Base-by-base conservation (phyloP, 2,113 vertebrate species). In the Aepyceros melampus region DNA sequence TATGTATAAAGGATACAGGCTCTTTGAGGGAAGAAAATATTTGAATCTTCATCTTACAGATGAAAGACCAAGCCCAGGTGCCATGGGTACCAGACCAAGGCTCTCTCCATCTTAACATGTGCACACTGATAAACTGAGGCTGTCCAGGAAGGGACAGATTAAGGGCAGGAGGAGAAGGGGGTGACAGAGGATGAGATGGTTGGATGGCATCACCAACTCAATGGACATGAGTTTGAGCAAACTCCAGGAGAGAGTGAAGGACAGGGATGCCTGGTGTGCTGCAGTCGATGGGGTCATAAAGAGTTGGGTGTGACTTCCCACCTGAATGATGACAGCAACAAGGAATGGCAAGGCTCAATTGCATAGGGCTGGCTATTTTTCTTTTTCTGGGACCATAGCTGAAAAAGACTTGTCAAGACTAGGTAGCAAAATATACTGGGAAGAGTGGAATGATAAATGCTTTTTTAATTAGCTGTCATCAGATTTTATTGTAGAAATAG, bases 71-170 rank as follows among this genome's bases (percentile, higher is more conserved):
- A 58, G 29, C 8, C 31, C 19, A 60, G 31, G 29, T 40, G 14
- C 29, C 2, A 6, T 58, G 23, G 7, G 56, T 76, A 67, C 29
- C 19, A 82, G 29, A 51, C 15, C 3, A 33, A 29, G 3, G 25
- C 5, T 43, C 9, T 87, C 0, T 78, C 76, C 79, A 25, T 49
- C 49, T 4, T 67, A 5, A 7, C 29, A 56, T 87, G 7, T 40
- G 11, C 16, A 2, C 36, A 4, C 0, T 11, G 33, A 64, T 5
- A 56, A 6, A 23, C 0, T 19, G 17, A 86, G 36, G 8, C 7
- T 89, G 1, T 29, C 40, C 2, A n/a, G 43, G 5, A 2, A 43
- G 4, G 40, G 71, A 76, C 43, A 76, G 71, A 76, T 43, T 43
- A 40, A 76, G 40, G 40, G 40, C 23, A 43, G 40, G 71, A 76